Conservation (phyloP, 2,888 invertebrate genomes). For the Drosophila neutralis region DNA sequence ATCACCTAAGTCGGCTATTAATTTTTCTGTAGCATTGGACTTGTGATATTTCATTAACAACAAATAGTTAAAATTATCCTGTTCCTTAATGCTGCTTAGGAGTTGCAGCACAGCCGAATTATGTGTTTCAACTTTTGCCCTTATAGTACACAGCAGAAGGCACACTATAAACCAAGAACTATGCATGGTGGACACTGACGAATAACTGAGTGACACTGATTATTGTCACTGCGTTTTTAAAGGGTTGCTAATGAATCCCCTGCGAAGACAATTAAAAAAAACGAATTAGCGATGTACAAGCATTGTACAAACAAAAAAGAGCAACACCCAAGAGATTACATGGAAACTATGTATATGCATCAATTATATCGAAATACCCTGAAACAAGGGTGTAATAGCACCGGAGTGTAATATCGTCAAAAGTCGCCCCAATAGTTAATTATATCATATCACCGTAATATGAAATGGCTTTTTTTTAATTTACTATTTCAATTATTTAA, state of each 20-base stretch:
- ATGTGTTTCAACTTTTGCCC: conserved; percentile 1
- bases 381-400: background rate
- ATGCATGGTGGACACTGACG: conserved; percentile 44
- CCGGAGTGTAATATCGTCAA: background rate
- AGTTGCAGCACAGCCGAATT: conserved; percentile 40
- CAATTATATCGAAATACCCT: conserved; percentile 2
- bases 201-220: conserved; percentile 48
- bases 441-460: background rate
- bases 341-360: background rate
- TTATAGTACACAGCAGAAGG: conserved; percentile 23
- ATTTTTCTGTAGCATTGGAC: conserved; percentile 8
- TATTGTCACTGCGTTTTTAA: conserved; percentile 57
- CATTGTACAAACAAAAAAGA: conserved; percentile 14
- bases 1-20: background rate
- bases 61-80: conserved; percentile 50
- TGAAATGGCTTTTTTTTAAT: background rate
- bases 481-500: conserved; percentile 16
- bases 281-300: conserved; percentile 54
- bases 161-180: conserved; percentile 16
- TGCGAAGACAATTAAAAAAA: conserved; percentile 20
- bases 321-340: conserved; percentile 25
- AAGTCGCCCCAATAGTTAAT: background rate
- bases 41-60: conserved; percentile 56
- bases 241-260: conserved; percentile 61
- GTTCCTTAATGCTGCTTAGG: conserved; percentile 38